A percentile compares a stretch with the other conserved stretches of the same genome.
phyloP scores from a whole-genome alignment of 2,888 invertebrate genomes.

The Tanytarsus gracilentus region DNA sequence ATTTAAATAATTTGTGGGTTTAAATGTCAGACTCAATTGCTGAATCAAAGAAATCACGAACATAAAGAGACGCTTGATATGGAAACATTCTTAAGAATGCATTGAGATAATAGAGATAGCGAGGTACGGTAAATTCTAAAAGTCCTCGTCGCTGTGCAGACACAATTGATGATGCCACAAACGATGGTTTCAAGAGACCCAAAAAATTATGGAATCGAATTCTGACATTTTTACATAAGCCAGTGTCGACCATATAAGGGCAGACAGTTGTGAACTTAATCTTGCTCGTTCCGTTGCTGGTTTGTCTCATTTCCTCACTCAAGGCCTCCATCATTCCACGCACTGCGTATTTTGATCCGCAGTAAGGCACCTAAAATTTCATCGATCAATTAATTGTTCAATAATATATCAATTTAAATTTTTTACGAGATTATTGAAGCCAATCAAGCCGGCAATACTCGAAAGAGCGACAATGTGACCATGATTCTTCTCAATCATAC shows the following conservation, averaged over 20 bases:
- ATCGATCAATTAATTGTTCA: slow-evolving; percentile 74
- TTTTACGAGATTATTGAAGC: slow-evolving; percentile 62
- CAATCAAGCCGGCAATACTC: slow-evolving; percentile 68
- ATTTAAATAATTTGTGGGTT: no score
- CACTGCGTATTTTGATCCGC: slow-evolving; percentile 75
- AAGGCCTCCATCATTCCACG: slow-evolving; percentile 70
- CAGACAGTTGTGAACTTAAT: slow-evolving; percentile 75
- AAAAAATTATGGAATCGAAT: slow-evolving; percentile 59
- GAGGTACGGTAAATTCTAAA: slow-evolving; percentile 42
- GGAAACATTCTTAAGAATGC: slow-evolving; percentile 14
- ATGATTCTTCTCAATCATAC: slow-evolving; percentile 63
- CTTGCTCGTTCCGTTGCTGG: slow-evolving; percentile 31
- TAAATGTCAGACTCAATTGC: slow-evolving; percentile 23
- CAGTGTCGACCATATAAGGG: slow-evolving; percentile 83
- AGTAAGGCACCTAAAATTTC: slow-evolving; percentile 81
- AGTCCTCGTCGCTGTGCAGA: slow-evolving; percentile 56
- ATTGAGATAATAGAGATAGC: slow-evolving; percentile 12
- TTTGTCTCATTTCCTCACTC: slow-evolving; percentile 60
- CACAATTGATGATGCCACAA: slow-evolving; percentile 58
- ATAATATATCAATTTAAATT: no score
- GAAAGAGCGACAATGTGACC: slow-evolving; percentile 71
- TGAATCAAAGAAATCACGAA: slow-evolving; percentile 16
- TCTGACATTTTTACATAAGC: slow-evolving; percentile 67
- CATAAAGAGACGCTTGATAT: not conserved
- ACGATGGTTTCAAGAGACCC: slow-evolving; percentile 53